Evolutionary conservation across 2,797 vertebrate genomes (phyloP).

Genomic region (Danio tinwini): DNA sequence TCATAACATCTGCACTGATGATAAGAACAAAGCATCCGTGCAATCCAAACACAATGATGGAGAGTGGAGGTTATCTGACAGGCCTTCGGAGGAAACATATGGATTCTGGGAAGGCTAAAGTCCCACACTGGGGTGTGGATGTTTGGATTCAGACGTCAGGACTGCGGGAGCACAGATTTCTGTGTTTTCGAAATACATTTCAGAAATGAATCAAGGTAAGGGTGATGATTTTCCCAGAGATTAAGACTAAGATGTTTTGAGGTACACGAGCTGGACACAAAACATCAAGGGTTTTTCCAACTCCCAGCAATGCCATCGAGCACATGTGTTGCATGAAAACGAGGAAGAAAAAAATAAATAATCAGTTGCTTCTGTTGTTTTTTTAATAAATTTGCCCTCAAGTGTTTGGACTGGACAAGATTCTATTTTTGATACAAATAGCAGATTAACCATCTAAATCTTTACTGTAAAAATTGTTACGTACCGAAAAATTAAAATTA

Average conservation of each 20-base stretch:
- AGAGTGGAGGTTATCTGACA: slow-evolving; percentile 34
- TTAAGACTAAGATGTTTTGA: slow-evolving; percentile 55
- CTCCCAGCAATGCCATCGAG: slow-evolving; percentile 25
- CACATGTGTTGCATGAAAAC: slow-evolving; percentile 5
- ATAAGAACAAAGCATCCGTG: slow-evolving; percentile 33
- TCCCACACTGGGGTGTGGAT: slow-evolving; percentile 4
- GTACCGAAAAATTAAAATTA: no score
- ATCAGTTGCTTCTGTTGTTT: not conserved
- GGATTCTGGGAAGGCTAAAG: slow-evolving; percentile 3
- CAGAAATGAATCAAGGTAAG: slow-evolving; percentile 54
- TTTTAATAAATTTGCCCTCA: not conserved
- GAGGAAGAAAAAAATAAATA: not conserved
- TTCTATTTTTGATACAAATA: no score
- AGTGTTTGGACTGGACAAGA: slow-evolving; percentile 6
- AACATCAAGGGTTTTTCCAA: slow-evolving; percentile 42
- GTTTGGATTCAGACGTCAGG: slow-evolving; percentile 20
- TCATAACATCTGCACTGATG: slow-evolving; percentile 14
- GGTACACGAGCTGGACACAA: slow-evolving; percentile 36
- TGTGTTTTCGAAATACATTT: slow-evolving; percentile 49
- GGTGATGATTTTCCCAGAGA: slow-evolving; percentile 55
- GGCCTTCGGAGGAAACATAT: not conserved
- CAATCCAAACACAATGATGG: slow-evolving; percentile 55
- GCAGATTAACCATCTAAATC: no score
- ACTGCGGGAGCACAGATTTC: slow-evolving; percentile 19
- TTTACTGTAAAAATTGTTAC: no score